A percentile compares a stretch with the other conserved stretches of the same genome.
Conservation (phyloP, 1,140 invertebrate species). For the Hycleus phaleratus region DNA sequence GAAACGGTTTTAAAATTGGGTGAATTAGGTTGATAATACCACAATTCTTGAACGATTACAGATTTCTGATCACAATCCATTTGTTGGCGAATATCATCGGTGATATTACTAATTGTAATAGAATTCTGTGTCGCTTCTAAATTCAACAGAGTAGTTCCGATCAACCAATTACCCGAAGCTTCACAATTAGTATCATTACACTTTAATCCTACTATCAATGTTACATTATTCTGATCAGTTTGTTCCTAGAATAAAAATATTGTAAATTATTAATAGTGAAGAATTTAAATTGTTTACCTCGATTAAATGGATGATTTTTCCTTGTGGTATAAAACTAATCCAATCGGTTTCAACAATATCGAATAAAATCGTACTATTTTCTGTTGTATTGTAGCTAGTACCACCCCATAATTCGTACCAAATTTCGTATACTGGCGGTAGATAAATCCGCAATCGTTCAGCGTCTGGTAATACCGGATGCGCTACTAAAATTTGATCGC, state of each 20-base stretch:
- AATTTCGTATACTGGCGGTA: slow-evolving; percentile 25
- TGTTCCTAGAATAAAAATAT: no score
- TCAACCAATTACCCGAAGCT: not conserved
- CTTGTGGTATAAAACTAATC: slow-evolving; percentile 32
- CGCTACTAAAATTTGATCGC: slow-evolving; percentile 33
- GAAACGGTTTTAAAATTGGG: not conserved
- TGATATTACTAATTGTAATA: no score
- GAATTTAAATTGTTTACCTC: no score
- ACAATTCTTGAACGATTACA: not conserved
- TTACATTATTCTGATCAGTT: not conserved
- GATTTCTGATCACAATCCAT: not conserved
- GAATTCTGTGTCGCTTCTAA: not conserved
- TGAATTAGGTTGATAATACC: not conserved
- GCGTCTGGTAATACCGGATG: slow-evolving; percentile 27
- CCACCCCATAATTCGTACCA: slow-evolving; percentile 41
- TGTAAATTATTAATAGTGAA: no score
- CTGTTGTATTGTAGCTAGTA: slow-evolving; percentile 13
- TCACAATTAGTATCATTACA: not conserved
- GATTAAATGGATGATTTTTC: slow-evolving; percentile 27
- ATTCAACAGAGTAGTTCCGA: not conserved
- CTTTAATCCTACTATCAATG: not conserved
- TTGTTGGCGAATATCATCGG: no score
- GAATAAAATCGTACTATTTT: slow-evolving; percentile 25
- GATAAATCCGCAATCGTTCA: slow-evolving; percentile 28
- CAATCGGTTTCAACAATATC: slow-evolving; percentile 33